phyloP scores from a whole-genome alignment of 37 sponge, comb jelly and placozoan genomes.

The Tethya wilhelma region DNA sequence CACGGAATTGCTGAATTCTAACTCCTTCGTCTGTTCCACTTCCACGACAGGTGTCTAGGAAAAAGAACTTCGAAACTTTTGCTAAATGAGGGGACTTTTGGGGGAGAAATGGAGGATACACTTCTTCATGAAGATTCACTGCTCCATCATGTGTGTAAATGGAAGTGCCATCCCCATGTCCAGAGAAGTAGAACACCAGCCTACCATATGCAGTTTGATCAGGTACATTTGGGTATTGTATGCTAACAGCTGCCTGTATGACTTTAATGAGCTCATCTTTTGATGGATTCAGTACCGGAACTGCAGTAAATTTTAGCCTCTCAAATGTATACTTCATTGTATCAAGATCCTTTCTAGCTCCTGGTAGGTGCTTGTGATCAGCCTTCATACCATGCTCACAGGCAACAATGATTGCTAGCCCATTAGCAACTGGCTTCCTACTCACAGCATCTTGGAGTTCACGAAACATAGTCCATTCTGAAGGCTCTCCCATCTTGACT shows the following conservation, averaged over 20 bases:
- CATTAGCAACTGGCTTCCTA: conserved; percentile 3
- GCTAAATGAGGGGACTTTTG: not conserved
- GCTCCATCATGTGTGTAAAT: conserved; percentile 8
- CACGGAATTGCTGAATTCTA: too few species aligned
- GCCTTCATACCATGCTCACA: not conserved
- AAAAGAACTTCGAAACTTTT: conserved; percentile 36
- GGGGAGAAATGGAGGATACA: not conserved
- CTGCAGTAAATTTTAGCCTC: conserved; percentile 18
- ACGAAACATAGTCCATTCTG: not conserved
- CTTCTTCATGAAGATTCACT: not conserved
- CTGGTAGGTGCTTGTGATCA: not conserved
- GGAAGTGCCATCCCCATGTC: conserved; percentile 38
- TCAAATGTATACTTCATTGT: conserved; percentile 1
- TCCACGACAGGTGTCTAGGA: conserved; percentile 57
- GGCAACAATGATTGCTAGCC: conserved; percentile 45
- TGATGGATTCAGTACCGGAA: conserved; percentile 1
- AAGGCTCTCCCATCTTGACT: not conserved
- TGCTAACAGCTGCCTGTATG: not conserved
- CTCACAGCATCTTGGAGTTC: not conserved
- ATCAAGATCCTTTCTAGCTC: not conserved
- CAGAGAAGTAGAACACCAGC: conserved; percentile 37
- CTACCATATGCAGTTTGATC: conserved; percentile 25
- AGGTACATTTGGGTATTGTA: not conserved
- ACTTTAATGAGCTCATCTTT: not conserved
- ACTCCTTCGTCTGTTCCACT: not conserved